A percentile compares a stretch with the other conserved stretches of the same genome.
These are phyloP conservation scores for Cephus pulcher DNA, from an alignment of 2,888 invertebrate species.

Conservation along the genomic window DNA sequence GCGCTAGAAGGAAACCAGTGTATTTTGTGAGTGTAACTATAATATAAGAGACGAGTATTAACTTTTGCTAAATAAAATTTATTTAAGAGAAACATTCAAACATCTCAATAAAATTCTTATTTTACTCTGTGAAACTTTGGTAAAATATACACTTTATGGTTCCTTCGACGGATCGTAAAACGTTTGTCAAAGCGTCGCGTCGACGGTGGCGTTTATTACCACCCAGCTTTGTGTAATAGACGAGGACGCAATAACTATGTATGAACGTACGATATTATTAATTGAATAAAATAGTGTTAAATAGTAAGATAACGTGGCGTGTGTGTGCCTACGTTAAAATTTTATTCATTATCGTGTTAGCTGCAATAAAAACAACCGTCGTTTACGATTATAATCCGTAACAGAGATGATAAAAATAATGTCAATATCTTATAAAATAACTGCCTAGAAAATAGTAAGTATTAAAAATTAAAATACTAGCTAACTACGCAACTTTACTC, in stretches of 20 bases:
- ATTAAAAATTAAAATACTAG: constrained; percentile 45
- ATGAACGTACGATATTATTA: constrained; percentile 2
- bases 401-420: constrained; percentile 25
- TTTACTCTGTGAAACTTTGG: constrained; percentile 54
- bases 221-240: background rate
- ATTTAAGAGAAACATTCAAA: constrained; percentile 41
- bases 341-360: constrained; percentile 35
- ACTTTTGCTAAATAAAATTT: constrained; percentile 42
- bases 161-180: constrained; percentile 31
- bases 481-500: constrained; percentile 29
- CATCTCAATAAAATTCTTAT: constrained; percentile 41
- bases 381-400: constrained; percentile 24
- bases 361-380: constrained; percentile 41
- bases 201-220: background rate
- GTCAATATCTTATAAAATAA: constrained; percentile 29
- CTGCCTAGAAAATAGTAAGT: constrained; percentile 39
- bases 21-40: background rate
- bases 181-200: constrained; percentile 6
- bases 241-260: background rate
- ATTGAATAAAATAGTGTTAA: constrained; percentile 23
- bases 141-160: constrained; percentile 49
- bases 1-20: background rate
- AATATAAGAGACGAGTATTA: background rate
- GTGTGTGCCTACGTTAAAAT: constrained; percentile 7
- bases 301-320: constrained; percentile 25